Percentiles rank a stretch among this genome's conserved stretches.
Conservation (phyloP, 2,797 vertebrate species). For the Aeoliscus strigatus region DNA sequence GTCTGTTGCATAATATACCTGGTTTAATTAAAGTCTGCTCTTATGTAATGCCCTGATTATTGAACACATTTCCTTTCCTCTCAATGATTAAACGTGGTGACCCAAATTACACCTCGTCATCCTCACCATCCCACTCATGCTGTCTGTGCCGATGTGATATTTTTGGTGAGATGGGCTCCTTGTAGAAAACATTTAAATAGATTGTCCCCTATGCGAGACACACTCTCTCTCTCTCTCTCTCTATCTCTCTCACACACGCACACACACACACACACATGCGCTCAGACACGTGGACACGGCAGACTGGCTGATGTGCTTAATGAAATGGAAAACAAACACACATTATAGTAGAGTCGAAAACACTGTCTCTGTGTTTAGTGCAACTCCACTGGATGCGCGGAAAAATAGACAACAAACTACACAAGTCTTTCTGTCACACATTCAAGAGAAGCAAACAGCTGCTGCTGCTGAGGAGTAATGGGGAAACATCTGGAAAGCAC, state of each 20-base stretch:
- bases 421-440: no score
- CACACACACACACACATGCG: no score
- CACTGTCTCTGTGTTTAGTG: constrained; percentile 1
- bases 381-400: no score
- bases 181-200: constrained; percentile 40
- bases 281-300: constrained; percentile 33
- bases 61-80: constrained; percentile 53
- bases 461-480: neutral
- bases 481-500: constrained; percentile 1
- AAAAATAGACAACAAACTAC: no score
- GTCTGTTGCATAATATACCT: constrained; percentile 47
- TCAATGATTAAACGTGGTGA: constrained; percentile 59
- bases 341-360: constrained; percentile 1
- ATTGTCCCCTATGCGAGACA: constrained; percentile 20
- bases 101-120: constrained; percentile 43
- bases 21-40: constrained; percentile 41
- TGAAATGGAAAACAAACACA: constrained; percentile 24
- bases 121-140: constrained; percentile 1
- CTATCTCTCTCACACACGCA: no score
- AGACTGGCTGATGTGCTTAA: constrained; percentile 29
- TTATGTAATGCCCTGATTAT: constrained; percentile 57
- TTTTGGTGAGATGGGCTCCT: constrained; percentile 48
- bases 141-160: constrained; percentile 36
- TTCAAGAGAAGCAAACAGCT: no score
- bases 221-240: no score